Evolutionary conservation across 2,113 vertebrate genomes (phyloP), one percentile per base, ranked within the genome.

Genomic region (Brachyhypopomus occidentalis): DNA sequence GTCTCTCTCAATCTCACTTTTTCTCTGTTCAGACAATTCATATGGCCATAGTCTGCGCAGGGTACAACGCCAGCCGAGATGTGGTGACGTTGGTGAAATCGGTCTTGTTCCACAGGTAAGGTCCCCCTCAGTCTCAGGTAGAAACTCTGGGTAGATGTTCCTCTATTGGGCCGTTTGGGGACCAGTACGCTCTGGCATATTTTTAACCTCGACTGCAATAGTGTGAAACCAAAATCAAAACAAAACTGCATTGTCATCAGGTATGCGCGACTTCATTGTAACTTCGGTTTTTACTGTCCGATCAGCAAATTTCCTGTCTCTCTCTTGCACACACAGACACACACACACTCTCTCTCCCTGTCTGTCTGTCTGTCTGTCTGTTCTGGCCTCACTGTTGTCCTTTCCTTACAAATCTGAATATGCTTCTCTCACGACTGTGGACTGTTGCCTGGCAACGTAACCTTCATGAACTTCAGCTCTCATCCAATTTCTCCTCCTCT

Each of bases 81-180:
- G 98, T 99, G 79, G 98, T 99, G 91, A 99, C 98, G 0, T 91
- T 99, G 88, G 98, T 99, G 82, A 99, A 99, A 83, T 99, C 98
- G 0, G 97, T 99, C 85, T 94, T 99, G 25, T 99, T 99, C 87
- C 98, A 99, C 92, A 96, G 98, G 97, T 99, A 95, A 91, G 79
- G 0, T 1, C 58, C 41, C 12, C 45, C 45, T 52, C 45, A 52
- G 30, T 69, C 12, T 25, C 23, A 2, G 48, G 22, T 52, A 14
- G 45, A 52, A 52, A 52, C n/a, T 60, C 38, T 17, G 59, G 12
- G 59, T 14, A 71, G 77, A 14, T 12, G 17, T 66, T 66, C 2
- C 9, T 34, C 27, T 66, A 4, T 67, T 36, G 19, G 4, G n/a
- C 20, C n/a, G 8, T 60, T 34, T 34, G 63, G 63, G 62, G 22